These are phyloP conservation scores for Sisyra terminalis DNA, from an alignment of 2,888 invertebrate species.

Conservation along the genomic window DNA sequence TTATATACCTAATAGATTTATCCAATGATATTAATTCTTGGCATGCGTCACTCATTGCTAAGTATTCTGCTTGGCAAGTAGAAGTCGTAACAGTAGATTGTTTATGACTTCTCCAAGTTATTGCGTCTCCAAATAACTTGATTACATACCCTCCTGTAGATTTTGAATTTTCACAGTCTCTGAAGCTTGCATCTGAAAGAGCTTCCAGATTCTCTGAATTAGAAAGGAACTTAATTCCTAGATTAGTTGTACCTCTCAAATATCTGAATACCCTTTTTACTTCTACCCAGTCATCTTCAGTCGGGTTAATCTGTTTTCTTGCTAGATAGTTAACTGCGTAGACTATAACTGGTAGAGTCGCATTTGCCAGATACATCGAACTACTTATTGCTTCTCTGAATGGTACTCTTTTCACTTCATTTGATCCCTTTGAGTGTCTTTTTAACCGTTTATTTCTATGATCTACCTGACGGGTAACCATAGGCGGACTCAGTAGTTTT, in stretches of 20 bases:
- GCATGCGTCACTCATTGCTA: conserved; percentile 13
- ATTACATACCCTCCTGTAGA: conserved; percentile 9
- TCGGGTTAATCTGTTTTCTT: conserved; percentile 11
- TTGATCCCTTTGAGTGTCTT: conserved; percentile 1
- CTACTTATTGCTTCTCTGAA: conserved; percentile 14
- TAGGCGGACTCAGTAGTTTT: too few relatives aligned
- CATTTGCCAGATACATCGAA: conserved; percentile 13
- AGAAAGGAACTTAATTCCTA: conserved; percentile 9
- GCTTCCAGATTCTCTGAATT: conserved; percentile 11
- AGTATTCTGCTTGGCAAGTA: conserved; percentile 11
- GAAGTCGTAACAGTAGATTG: conserved; percentile 9
- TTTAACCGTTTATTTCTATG: conserved; percentile 7
- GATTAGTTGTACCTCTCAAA: conserved; percentile 9
- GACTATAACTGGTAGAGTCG: conserved; percentile 11
- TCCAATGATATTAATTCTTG: conserved; percentile 13
- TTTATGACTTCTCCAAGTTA: conserved; percentile 14
- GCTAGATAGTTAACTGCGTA: conserved; percentile 11
- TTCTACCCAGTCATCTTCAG: conserved; percentile 7
- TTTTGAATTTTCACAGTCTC: conserved; percentile 11
- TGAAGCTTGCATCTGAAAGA: conserved; percentile 14
- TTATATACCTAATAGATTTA: conserved; percentile 11
- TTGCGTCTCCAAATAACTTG: conserved; percentile 11
- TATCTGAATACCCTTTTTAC: conserved; percentile 11
- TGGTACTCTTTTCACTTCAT: conserved; percentile 4
- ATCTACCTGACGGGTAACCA: too few relatives aligned